Evolutionary conservation across 2,113 vertebrate species (phyloP), one percentile per base, ranked within the genome.

Genomic region (Seriola aureovittata): DNA sequence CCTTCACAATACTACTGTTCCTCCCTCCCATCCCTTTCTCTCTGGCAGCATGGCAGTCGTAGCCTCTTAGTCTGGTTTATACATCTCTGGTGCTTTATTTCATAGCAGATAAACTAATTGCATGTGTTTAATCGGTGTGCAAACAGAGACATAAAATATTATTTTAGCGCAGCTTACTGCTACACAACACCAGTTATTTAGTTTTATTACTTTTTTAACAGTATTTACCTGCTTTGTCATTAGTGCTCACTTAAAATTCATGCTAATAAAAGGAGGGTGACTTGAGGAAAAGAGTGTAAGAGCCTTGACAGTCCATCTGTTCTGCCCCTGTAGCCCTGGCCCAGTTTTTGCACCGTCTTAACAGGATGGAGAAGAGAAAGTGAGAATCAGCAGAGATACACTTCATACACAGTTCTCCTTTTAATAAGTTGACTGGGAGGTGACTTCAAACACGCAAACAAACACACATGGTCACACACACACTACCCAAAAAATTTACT

Each of bases 311-410:
- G 80, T 84, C 69, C 71, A 89, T 88, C 78, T 87, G 85, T 74
- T 85, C 57, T 82, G 84, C 83, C 82, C 68, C 89, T 78, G 77
- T 79, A 78, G 85, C 78, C 75, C 52, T 89, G 88, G 71, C 73
- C 82, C 82, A 89, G 23, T 82, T 90, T 87, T 67, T 82, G 12
- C 38, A 57, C 52, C 29, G 19, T 50, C 63, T 75, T 55, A 66
- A 83, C 80, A 54, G 36, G 55, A 75, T 52, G 63, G 23, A 74
- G 11, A 34, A 11, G 1, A 59, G 55, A 71, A 66, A 72, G 29
- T 29, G 25, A 65, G 46, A 80, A 38, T 70, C 34, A 79, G 63
- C 69, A 60, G 62, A 84, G 42, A 29, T 60, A 19, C 55, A 67
- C 52, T 87, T 71, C 23, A 69, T n/a, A 58, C n/a, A 77, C 34